phyloP scores from a whole-genome alignment of 2,797 vertebrate species.

The Valencia hispanica region DNA sequence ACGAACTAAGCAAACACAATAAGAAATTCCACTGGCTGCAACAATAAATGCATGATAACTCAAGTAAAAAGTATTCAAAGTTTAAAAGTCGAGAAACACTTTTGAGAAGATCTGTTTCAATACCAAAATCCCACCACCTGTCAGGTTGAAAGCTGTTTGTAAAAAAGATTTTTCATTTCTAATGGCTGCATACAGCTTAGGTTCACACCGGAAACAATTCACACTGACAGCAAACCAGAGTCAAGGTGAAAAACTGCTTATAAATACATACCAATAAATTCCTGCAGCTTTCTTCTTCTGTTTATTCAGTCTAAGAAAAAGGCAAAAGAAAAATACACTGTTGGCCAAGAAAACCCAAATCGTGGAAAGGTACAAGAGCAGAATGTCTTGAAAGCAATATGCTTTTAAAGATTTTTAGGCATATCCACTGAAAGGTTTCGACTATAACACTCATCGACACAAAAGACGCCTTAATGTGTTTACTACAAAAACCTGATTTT shows the following conservation, averaged over 20 bases:
- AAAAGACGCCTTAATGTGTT: background rate
- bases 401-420: background rate
- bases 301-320: background rate
- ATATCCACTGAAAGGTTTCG: background rate
- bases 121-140: background rate
- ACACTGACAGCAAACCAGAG: background rate
- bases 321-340: background rate
- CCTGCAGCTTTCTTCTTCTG: background rate
- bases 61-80: slow-evolving; percentile 6
- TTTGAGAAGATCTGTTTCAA: background rate
- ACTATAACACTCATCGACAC: background rate
- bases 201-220: background rate
- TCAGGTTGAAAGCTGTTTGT: background rate
- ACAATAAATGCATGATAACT: background rate
- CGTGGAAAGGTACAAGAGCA: slow-evolving; percentile 7
- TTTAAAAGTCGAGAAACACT: background rate
- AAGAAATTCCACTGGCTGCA: background rate
- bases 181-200: background rate
- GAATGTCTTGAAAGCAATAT: background rate
- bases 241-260: background rate
- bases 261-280: background rate
- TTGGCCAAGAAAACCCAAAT: background rate
- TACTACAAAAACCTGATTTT: background rate
- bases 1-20: slow-evolving; percentile 15
- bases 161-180: background rate